Percentiles rank a stretch among this genome's conserved stretches.
These are phyloP conservation scores for Drosophila erecta DNA, from an alignment of 1,140 invertebrate species.

Conservation along the genomic window DNA sequence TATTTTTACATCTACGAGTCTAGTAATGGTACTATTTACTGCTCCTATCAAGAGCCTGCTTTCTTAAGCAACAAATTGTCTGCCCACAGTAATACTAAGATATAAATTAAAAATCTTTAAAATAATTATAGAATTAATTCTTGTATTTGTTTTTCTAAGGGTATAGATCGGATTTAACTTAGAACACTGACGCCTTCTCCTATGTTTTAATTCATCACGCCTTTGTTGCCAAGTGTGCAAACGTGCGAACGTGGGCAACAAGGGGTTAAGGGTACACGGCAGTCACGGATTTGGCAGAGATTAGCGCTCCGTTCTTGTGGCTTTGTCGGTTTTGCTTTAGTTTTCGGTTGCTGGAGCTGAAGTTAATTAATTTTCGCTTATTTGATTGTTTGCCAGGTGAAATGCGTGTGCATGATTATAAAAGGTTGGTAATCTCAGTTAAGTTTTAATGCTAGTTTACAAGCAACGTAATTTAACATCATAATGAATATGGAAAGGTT, in stretches of 20 bases:
- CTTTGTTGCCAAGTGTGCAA: conserved; percentile 36
- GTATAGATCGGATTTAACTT: no score
- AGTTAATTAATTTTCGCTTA: conserved; percentile 71
- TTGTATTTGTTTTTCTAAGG: no score
- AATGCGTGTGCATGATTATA: not conserved
- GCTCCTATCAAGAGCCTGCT: no score
- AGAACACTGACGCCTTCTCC: no score
- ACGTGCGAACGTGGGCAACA: not conserved
- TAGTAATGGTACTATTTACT: no score
- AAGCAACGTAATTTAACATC: not conserved
- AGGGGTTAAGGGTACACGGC: conserved; percentile 2
- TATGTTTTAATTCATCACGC: conserved; percentile 29
- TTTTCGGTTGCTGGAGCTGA: conserved; percentile 24
- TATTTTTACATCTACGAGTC: no score
- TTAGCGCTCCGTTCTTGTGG: conserved; percentile 56
- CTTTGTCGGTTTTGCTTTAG: conserved; percentile 36
- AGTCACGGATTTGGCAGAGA: conserved; percentile 52
- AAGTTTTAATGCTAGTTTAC: not conserved
- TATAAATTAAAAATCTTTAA: no score
- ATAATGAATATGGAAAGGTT: not conserved
- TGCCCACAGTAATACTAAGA: no score
- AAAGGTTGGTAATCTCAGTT: not conserved
- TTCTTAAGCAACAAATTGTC: no score
- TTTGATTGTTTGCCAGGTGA: conserved; percentile 39
- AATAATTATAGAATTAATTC: no score